Base-by-base conservation (phyloP, 92 coral and sea anemone genomes). In the Phenganax subtilis region DNA sequence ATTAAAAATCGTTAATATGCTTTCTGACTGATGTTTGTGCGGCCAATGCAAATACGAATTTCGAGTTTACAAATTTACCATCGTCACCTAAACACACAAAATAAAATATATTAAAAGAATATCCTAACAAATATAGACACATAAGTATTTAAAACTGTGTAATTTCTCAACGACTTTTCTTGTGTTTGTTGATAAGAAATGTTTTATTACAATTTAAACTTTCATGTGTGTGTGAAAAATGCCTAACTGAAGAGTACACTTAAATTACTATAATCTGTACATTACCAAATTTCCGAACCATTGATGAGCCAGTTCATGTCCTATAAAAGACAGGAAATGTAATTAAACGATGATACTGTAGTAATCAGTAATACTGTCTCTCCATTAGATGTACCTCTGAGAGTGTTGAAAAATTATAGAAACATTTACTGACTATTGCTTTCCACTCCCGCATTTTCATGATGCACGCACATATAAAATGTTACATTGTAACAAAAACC, bases 211-310 rank as follows among this genome's bases (percentile, higher is more conserved):
- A 37, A 5, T 37, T 59, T 20, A 12, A 59, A 59, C 15, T 12
- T 59, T 59, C 16, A 20, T 7, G 25, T 7, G 25, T 20, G 25
- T 14, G 25, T 14, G 2, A 59, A 59, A 12, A 20, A 20, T 11
- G 27, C 31, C 30, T 12, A 65, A 65, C 71, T 17, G 71, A 12
- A 17, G 2, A 10, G 25, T 65, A 65, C 1, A 44, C 2, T 17
- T 11, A 17, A 17, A 44, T 65, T 1, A 53, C 57, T 25, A 52
- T 29, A 8, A 20, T 0, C 10, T 51, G 25, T 20, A 74, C 30
- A 74, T 88, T 73, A 94, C 98, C 90, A 94, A 84, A 84, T 94
- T 94, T 87, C 98, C 98, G 84, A 94, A 94, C 98, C 98, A 94
- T 63, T 94, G 98, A 83, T 94, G 98, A 52, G 98, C 98, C 56